Conservation (phyloP, 2,888 invertebrate species). For the Acanthosepion lycidas region DNA sequence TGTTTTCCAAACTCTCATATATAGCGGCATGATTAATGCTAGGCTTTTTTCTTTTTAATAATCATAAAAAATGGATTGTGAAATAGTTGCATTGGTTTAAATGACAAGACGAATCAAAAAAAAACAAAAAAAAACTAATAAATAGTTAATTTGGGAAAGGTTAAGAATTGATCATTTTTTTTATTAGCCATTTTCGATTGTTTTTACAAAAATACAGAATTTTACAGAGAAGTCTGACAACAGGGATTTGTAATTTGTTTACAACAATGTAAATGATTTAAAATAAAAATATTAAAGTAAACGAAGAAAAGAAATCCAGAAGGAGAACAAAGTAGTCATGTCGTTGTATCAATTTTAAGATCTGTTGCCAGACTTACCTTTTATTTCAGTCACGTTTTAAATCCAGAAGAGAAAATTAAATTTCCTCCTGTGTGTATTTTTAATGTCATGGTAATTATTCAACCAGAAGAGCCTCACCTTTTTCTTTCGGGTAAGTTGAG, state of each 20-base stretch:
- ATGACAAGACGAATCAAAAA: neutral
- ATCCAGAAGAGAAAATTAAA: neutral
- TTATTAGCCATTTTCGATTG: neutral
- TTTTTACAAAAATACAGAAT: neutral
- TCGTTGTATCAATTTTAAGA: slow-evolving; percentile 33
- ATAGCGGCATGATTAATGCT: too few species aligned
- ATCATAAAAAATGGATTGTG: too few species aligned
- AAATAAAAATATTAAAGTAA: neutral
- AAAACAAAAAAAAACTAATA: neutral
- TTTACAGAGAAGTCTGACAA: slow-evolving; percentile 21
- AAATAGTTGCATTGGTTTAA: too few species aligned
- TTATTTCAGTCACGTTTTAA: neutral
- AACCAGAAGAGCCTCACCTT: neutral
- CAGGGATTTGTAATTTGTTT: neutral
- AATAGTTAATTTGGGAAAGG: neutral
- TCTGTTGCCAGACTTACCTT: slow-evolving; percentile 33
- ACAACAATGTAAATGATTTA: neutral
- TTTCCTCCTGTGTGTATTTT: neutral
- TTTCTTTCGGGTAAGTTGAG: too few species aligned
- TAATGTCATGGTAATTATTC: neutral
- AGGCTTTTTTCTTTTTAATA: too few species aligned
- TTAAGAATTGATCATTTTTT: neutral
- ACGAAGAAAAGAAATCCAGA: neutral
- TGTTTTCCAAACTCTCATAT: too few species aligned
- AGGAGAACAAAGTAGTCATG: neutral